phyloP scores from a whole-genome alignment of 2,797 vertebrate genomes.

The Sebastes matsubarae region DNA sequence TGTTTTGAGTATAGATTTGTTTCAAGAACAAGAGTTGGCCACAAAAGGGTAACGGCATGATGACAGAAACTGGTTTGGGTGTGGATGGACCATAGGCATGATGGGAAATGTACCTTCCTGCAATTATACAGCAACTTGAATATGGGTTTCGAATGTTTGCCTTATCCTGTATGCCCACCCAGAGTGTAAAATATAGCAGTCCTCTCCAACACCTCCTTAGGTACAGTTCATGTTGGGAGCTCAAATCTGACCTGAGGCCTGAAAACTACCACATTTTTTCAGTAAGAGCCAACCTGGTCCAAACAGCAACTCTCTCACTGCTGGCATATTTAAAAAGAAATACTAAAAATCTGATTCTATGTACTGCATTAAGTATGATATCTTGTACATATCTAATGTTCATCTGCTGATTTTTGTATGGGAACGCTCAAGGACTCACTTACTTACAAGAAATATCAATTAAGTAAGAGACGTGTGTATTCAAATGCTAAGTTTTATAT shows the following conservation, averaged over 20 bases:
- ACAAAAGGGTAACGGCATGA: neutral
- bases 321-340: neutral
- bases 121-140: slow-evolving; percentile 12
- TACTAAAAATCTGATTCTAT: slow-evolving; percentile 13
- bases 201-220: neutral
- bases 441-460: neutral
- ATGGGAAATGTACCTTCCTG: slow-evolving; percentile 6
- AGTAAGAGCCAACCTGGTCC: neutral
- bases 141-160: slow-evolving; percentile 1
- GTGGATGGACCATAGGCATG: slow-evolving; percentile 6
- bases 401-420: slow-evolving; percentile 36
- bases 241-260: slow-evolving; percentile 8
- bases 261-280: neutral
- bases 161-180: neutral
- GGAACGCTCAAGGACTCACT: slow-evolving; percentile 1
- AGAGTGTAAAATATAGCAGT: neutral
- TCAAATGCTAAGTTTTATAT: slow-evolving; percentile 3
- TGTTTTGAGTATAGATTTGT: slow-evolving; percentile 21
- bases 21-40: slow-evolving; percentile 15
- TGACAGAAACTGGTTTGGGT: neutral
- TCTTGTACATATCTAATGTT: slow-evolving; percentile 65
- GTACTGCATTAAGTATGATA: slow-evolving; percentile 56
- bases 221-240: neutral
- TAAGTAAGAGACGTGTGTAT: neutral
- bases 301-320: neutral